These are phyloP conservation scores for Clarias gariepinus DNA, from an alignment of 2,113 vertebrate species.

Conservation along the genomic window DNA sequence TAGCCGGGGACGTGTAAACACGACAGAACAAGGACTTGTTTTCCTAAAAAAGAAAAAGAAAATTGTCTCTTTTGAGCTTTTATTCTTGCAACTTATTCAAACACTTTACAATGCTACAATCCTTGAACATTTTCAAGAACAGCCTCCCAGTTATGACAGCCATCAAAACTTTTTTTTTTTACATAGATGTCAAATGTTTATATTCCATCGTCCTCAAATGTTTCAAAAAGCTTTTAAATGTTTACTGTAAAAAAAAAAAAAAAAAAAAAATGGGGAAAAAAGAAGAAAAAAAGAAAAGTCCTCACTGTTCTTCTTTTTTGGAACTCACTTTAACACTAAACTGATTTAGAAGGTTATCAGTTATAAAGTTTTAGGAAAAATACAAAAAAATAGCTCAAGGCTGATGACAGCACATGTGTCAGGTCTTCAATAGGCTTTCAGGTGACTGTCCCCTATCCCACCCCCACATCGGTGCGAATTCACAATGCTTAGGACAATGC, in stretches of 20 bases:
- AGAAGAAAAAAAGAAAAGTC: background rate
- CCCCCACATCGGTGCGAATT: background rate
- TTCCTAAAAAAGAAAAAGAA: background rate
- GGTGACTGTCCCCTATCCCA: background rate
- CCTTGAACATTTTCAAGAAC: slow-evolving; percentile 11
- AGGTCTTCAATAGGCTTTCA: background rate
- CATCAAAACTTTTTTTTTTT: background rate
- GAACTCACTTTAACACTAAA: background rate
- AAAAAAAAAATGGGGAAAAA: background rate
- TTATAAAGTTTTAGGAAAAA: background rate
- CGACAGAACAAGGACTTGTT: background rate
- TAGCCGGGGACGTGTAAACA: background rate
- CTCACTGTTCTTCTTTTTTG: background rate
- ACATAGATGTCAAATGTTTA: background rate
- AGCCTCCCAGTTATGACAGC: background rate
- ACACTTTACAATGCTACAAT: background rate
- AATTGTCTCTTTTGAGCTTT: background rate
- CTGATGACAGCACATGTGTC: background rate
- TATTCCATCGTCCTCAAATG: background rate
- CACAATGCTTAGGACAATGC: slow-evolving; percentile 18
- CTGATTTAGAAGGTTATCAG: background rate
- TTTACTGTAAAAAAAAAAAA: background rate
- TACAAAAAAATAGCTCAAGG: background rate
- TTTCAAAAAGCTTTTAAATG: background rate
- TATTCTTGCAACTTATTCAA: background rate